Base-by-base conservation (phyloP, 2,888 invertebrate genomes). In the Polydrusus cervinus region DNA sequence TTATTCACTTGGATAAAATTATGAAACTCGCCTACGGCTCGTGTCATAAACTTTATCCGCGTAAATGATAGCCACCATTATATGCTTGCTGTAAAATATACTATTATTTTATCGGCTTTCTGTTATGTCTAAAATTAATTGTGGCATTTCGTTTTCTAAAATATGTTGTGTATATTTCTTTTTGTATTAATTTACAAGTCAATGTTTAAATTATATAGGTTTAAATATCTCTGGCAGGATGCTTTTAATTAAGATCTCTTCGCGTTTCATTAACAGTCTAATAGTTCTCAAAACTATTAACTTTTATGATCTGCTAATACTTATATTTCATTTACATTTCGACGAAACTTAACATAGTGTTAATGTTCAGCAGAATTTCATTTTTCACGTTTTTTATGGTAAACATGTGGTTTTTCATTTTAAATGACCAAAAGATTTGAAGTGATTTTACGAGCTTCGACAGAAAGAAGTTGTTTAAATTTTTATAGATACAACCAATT, bases 211-310 rank as follows among this genome's bases (percentile, higher is more conserved):
- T 60, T 38, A 14, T 5, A 18, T 6, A 38, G 38, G 10, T 60
- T 60, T 16, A 40, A 60, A 60, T 60, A 16, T 60, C 38, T 38
- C 11, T 18, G 16, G 38, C 57, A 60, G 38, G 57, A 60, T 60
- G 38, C 38, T 60, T 60, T 38, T 60, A 60, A 60, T 57, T 57
- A 57, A 20, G 34, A 34, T 60, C 38, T 55, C 55, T 55, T 55
- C 34, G 55, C 57, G 57, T 38, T 60, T 38, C 57, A 60, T 18
- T 60, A 38, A 16, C 38, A 16, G 38, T 38, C 57, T 38, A 38
- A 60, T 45, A 57, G 45, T 68, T 68, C 67, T 68, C 57, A n/a
- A 55, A 68, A 57, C 67, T 68, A 68, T 68, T 68, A 68, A 68
- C 20, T 68, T 68, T 68, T 45, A 68, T 68, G 67, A 68, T 57